phyloP scores from a whole-genome alignment of 1,140 invertebrate genomes.

The Megalopta genalis region DNA sequence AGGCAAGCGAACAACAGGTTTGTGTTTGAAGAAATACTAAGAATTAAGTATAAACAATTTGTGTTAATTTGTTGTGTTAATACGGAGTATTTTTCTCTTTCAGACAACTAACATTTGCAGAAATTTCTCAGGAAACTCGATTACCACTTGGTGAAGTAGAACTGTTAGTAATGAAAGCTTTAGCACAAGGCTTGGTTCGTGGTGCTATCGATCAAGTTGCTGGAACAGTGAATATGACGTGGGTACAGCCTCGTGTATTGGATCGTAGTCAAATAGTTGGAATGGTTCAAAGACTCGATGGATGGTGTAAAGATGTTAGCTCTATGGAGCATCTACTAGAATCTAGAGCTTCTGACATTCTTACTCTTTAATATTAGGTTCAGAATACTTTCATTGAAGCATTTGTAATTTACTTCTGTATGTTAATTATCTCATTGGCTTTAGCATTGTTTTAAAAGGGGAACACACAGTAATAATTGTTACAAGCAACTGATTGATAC shows the following conservation, averaged over 20 bases:
- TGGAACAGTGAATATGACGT: conserved; percentile 87
- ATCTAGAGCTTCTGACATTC: conserved; percentile 90
- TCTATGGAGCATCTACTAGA: conserved; percentile 91
- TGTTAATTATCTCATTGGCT: conserved; percentile 28
- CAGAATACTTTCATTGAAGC: conserved; percentile 1
- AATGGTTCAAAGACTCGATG: conserved; percentile 89
- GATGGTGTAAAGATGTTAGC: conserved; percentile 91
- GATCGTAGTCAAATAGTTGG: conserved; percentile 87
- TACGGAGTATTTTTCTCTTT: conserved; percentile 61
- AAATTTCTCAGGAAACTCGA: conserved; percentile 93
- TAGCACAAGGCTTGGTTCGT: conserved; percentile 95
- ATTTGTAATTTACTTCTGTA: conserved; percentile 42
- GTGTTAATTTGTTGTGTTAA: conserved; percentile 11
- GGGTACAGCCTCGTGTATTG: conserved; percentile 94
- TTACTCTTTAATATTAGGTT: conserved; percentile 83
- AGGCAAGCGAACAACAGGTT: conserved; percentile 85
- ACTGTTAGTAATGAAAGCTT: conserved; percentile 97
- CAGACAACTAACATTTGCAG: conserved; percentile 92
- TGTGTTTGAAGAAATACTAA: neutral
- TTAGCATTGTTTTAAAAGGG: conserved; percentile 9
- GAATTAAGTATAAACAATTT: neutral
- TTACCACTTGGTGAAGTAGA: conserved; percentile 94
- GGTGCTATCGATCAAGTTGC: conserved; percentile 98
- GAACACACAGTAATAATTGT: neutral
- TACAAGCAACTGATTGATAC: conserved; percentile 6